These are phyloP conservation scores for Cantharis rufa DNA, from an alignment of 2,888 invertebrate genomes.

Conservation along the genomic window DNA sequence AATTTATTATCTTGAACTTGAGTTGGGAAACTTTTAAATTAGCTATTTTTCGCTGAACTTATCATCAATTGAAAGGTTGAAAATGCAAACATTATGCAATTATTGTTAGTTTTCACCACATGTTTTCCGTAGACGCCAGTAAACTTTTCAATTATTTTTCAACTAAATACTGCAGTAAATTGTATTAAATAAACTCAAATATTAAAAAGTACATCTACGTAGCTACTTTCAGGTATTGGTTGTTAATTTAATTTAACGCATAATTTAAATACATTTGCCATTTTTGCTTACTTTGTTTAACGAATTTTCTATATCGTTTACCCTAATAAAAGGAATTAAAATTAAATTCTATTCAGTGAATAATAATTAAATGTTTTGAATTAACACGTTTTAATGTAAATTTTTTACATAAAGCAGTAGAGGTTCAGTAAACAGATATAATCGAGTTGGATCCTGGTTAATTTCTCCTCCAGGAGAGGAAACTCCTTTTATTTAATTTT, in stretches of 20 bases:
- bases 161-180: background rate
- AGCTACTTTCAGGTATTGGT: background rate
- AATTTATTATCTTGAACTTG: background rate
- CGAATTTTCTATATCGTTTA: background rate
- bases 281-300: background rate
- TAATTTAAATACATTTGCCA: background rate
- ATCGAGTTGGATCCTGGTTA: background rate
- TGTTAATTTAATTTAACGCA: background rate
- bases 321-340: background rate
- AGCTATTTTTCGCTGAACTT: background rate
- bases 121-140: no score
- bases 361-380: background rate
- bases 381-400: background rate
- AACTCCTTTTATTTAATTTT: background rate
- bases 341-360: background rate
- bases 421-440: background rate
- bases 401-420: background rate
- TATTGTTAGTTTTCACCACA: background rate
- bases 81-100: background rate
- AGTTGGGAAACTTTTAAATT: background rate
- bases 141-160: background rate
- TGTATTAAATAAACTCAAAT: background rate
- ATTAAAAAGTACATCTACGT: background rate
- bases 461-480: background rate
- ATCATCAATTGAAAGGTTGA: background rate